Conservation (phyloP, 2,113 vertebrate species). For the Phainopepla nitens region DNA sequence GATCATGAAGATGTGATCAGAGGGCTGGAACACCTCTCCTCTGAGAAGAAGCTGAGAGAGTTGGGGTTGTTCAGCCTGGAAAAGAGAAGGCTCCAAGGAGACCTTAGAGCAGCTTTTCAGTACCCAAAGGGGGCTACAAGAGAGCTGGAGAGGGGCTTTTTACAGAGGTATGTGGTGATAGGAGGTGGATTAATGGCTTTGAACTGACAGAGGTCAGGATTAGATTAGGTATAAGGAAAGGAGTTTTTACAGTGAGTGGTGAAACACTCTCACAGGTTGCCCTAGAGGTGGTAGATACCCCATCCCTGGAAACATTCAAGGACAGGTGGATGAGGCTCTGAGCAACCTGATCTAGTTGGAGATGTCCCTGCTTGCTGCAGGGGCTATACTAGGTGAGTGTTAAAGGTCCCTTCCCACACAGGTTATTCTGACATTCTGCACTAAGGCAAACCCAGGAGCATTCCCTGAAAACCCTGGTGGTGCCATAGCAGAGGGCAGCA, state of each 20-base stretch:
- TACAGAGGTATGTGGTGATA: neutral
- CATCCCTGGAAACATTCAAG: neutral
- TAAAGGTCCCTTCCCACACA: neutral
- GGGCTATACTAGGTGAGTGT: neutral
- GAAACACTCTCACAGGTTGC: neutral
- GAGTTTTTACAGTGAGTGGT: neutral
- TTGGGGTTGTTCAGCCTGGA: neutral
- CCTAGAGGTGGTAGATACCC: neutral
- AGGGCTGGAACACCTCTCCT: neutral
- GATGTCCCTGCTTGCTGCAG: neutral
- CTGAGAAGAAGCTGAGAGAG: neutral
- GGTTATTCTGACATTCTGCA: neutral
- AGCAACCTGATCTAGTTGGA: neutral
- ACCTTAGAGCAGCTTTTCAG: neutral
- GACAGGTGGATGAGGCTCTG: neutral
- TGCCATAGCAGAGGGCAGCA: neutral
- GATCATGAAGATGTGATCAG: neutral
- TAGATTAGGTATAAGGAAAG: neutral
- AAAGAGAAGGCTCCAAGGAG: neutral
- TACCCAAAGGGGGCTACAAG: rapidly evolving
- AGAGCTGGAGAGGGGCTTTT: neutral
- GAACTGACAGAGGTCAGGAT: neutral
- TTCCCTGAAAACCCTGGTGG: neutral
- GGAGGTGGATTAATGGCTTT: neutral
- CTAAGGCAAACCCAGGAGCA: neutral